A percentile compares a stretch with the other conserved stretches of the same genome.
Conservation (phyloP, 23 tunicate genomes). For the Trididemnum clinides region DNA sequence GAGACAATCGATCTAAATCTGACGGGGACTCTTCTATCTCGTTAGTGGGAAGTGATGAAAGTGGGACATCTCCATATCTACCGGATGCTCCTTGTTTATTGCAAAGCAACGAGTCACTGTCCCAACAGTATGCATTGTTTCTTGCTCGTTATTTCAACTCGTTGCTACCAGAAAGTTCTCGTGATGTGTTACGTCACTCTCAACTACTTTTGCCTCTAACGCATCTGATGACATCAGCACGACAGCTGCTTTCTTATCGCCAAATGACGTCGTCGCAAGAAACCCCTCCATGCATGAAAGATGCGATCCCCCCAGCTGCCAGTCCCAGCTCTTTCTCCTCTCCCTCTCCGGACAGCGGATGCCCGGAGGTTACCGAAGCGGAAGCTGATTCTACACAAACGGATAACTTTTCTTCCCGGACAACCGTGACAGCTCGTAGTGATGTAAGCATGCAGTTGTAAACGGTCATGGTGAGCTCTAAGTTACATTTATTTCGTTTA, state of each 20-base stretch:
- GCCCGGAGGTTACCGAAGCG: slow-evolving; percentile 37
- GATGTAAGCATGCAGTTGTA: too few species aligned
- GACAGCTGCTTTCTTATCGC: background rate
- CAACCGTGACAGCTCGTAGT: too few species aligned
- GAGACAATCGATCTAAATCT: too few species aligned
- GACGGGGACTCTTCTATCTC: too few species aligned
- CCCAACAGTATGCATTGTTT: background rate
- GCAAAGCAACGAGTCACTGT: too few species aligned
- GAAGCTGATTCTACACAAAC: background rate
- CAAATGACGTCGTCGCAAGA: slow-evolving; percentile 1
- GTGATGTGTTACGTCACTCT: background rate
- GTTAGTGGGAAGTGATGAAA: too few species aligned
- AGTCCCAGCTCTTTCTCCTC: slow-evolving; percentile 49
- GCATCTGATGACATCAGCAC: background rate
- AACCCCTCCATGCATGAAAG: background rate
- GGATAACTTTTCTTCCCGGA: too few species aligned
- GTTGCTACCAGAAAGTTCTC: background rate
- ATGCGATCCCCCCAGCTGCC: background rate
- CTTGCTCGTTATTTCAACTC: background rate
- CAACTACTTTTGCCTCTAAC: background rate
- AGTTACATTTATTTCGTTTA: background rate
- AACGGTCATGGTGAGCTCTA: too few species aligned
- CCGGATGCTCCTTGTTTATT: too few species aligned
- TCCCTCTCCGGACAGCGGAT: slow-evolving; percentile 68
- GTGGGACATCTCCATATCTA: too few species aligned